phyloP scores from a whole-genome alignment of 2,113 vertebrate genomes.

The Callocephalon fimbriatum region DNA sequence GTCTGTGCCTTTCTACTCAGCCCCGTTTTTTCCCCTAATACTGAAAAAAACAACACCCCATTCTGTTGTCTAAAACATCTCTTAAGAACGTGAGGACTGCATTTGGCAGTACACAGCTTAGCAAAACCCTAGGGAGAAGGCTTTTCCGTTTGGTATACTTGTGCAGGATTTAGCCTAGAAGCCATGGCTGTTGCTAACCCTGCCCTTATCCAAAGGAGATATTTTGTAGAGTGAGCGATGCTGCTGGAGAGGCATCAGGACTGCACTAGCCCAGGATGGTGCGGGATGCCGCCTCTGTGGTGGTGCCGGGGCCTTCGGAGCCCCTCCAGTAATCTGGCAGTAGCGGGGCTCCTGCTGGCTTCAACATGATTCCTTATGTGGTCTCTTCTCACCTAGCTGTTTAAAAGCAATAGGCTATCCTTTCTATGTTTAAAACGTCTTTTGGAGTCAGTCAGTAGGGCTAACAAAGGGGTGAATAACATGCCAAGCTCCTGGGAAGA shows the following conservation, averaged over 20 bases:
- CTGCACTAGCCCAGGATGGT: fast-evolving
- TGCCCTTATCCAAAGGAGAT: fast-evolving
- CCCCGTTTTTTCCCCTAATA: fast-evolving
- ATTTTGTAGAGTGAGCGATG: not conserved
- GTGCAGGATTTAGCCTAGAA: fast-evolving
- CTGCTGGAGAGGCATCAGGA: not conserved
- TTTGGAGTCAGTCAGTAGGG: not conserved
- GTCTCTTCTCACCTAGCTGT: not conserved
- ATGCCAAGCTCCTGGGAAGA: not conserved
- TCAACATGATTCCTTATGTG: not conserved
- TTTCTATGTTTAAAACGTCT: not conserved
- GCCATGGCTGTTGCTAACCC: not conserved
- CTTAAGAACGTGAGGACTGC: too few species aligned
- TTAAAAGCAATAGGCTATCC: not conserved
- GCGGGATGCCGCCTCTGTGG: not conserved
- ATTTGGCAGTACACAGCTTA: not conserved
- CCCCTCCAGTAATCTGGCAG: not conserved
- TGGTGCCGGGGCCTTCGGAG: fast-evolving
- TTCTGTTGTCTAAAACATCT: not conserved
- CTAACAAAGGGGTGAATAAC: not conserved
- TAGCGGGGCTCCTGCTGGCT: not conserved
- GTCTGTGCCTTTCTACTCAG: not conserved
- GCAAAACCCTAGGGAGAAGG: not conserved
- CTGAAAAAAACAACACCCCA: not conserved
- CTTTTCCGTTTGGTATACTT: fast-evolving